phyloP scores from a whole-genome alignment of 2,113 vertebrate genomes.

The Echinops telfairi region DNA sequence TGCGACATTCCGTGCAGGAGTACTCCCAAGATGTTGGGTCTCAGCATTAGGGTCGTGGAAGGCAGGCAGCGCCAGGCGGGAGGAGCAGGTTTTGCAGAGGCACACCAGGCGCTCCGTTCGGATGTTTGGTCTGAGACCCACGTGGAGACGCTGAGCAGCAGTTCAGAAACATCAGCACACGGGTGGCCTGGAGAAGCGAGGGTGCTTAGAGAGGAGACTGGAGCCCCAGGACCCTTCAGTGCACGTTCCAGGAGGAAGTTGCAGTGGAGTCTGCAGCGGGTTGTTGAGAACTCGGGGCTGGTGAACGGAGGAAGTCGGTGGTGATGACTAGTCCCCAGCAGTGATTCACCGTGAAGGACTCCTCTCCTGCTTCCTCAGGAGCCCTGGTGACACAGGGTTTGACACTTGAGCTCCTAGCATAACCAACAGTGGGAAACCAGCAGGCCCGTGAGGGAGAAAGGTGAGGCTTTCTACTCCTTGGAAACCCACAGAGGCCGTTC shows the following conservation, averaged over 20 bases:
- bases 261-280: neutral
- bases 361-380: neutral
- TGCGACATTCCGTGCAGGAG: neutral
- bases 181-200: neutral
- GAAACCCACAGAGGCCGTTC: too few species aligned
- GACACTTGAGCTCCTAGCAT: too few species aligned
- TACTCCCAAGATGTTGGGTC: neutral
- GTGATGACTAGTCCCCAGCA: neutral
- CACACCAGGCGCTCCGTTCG: neutral
- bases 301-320: neutral
- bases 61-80: neutral
- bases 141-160: neutral
- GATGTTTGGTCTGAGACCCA: neutral
- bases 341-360: neutral
- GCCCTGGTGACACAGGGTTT: too few species aligned
- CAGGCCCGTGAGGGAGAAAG: too few species aligned
- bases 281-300: neutral
- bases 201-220: neutral
- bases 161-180: neutral
- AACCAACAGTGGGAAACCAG: too few species aligned
- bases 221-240: too few species aligned
- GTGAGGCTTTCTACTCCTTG: too few species aligned
- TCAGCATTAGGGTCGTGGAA: neutral
- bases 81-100: neutral
- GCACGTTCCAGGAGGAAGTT: neutral